Evolutionary conservation across 2,113 vertebrate species (phyloP).

Genomic region (Zosterops lateralis): DNA sequence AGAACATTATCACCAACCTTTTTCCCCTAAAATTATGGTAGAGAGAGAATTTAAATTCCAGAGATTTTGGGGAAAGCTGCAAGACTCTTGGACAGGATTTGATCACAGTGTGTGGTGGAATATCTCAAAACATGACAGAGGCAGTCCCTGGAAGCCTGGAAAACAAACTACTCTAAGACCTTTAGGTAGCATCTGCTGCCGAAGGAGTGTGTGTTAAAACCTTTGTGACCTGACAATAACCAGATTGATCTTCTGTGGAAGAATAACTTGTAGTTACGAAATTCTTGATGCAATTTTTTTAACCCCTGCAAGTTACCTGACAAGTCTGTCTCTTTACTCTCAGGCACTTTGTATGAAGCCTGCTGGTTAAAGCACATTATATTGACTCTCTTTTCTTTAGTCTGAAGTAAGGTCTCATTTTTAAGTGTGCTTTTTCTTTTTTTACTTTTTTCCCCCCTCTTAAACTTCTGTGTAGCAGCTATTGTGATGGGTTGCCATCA

Average conservation of each 20-base stretch:
- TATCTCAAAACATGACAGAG: neutral
- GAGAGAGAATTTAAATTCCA: neutral
- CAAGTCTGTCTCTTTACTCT: neutral
- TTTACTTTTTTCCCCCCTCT: fast-evolving
- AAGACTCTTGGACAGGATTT: neutral
- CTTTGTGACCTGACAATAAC: neutral
- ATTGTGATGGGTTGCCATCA: neutral
- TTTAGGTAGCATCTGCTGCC: neutral
- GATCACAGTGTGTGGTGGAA: neutral
- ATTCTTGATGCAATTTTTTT: neutral
- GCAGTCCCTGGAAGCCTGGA: neutral
- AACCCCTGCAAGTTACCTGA: neutral
- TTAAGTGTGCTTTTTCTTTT: neutral
- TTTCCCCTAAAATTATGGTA: neutral
- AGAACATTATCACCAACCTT: neutral
- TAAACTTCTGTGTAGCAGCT: neutral
- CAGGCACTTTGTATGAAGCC: neutral
- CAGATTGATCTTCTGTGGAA: neutral
- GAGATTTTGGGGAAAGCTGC: neutral
- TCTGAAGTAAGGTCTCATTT: neutral
- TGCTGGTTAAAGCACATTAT: neutral
- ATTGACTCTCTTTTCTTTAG: neutral
- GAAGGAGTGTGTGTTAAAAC: neutral
- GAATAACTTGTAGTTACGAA: neutral
- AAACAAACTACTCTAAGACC: neutral